Evolutionary conservation across 2,888 invertebrate genomes (phyloP).

Genomic region (Biston betularia): DNA sequence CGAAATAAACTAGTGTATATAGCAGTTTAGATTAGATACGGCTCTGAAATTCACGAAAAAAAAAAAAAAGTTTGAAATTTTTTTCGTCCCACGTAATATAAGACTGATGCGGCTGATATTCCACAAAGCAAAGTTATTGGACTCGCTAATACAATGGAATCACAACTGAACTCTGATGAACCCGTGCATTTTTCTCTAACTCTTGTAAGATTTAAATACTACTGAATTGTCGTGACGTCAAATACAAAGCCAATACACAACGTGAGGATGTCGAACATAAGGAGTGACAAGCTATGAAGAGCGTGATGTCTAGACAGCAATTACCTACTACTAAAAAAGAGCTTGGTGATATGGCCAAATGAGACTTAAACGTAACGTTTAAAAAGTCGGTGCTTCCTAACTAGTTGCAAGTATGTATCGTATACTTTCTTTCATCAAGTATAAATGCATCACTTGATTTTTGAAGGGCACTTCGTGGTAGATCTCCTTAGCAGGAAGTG

Average conservation of each 20-base stretch:
- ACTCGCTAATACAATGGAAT: not conserved
- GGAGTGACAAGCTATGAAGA: not conserved
- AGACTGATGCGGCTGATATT: not conserved
- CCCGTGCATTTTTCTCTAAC: slow-evolving; percentile 5
- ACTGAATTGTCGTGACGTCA: slow-evolving; percentile 10
- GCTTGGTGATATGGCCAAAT: too few species aligned
- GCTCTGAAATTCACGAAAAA: too few species aligned
- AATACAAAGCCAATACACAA: slow-evolving; percentile 7
- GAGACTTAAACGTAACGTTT: too few species aligned
- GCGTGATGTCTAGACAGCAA: not conserved
- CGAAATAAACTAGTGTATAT: not conserved
- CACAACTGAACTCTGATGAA: slow-evolving; percentile 15
- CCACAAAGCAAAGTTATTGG: not conserved
- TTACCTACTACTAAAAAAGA: not conserved
- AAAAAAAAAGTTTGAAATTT: not conserved
- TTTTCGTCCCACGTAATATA: not conserved
- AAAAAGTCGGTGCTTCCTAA: too few species aligned
- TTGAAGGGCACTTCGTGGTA: too few species aligned
- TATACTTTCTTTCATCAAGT: too few species aligned
- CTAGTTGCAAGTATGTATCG: too few species aligned
- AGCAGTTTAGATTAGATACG: not conserved
- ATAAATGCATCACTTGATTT: too few species aligned
- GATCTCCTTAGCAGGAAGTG: too few species aligned
- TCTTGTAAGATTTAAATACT: slow-evolving; percentile 1
- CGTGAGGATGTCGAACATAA: not conserved